Conservation (phyloP, 2,888 invertebrate genomes). For the Ectobius pallidus region DNA sequence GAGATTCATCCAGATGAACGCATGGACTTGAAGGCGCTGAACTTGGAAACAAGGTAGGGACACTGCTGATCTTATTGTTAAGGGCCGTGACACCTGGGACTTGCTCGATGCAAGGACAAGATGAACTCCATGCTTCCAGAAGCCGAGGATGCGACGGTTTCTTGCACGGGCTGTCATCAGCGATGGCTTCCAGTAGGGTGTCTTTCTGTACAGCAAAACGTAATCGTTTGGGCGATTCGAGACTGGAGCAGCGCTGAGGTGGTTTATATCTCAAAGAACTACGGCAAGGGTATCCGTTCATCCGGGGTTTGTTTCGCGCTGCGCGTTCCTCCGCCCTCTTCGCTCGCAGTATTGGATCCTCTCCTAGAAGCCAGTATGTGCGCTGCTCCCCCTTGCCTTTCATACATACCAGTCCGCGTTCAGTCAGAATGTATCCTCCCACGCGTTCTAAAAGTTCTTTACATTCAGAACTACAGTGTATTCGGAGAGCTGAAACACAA, state of each 20-base stretch:
- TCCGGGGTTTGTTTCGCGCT: conserved; percentile 56
- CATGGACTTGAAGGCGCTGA: conserved; percentile 36
- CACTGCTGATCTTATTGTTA: conserved; percentile 32
- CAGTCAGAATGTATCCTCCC: conserved; percentile 76
- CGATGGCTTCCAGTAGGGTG: conserved; percentile 60
- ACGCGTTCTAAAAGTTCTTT: conserved; percentile 70
- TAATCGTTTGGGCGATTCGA: conserved; percentile 83
- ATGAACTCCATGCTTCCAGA: conserved; percentile 48
- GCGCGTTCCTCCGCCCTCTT: conserved; percentile 61
- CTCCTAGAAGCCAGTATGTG: conserved; percentile 84
- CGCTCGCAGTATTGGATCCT: conserved; percentile 67
- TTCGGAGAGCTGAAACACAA: conserved; percentile 68
- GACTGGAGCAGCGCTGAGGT: conserved; percentile 70
- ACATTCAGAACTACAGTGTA: conserved; percentile 81
- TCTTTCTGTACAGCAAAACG: conserved; percentile 72
- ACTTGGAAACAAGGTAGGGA: conserved; percentile 36
- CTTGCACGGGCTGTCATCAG: conserved; percentile 63
- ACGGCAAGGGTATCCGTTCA: conserved; percentile 51
- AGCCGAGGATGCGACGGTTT: conserved; percentile 54
- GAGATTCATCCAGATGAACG: background rate
- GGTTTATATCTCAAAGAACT: conserved; percentile 47
- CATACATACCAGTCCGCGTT: conserved; percentile 78
- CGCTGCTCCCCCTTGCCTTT: conserved; percentile 84
- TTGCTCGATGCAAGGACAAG: conserved; percentile 73
- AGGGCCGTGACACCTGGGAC: conserved; percentile 6